These are phyloP conservation scores for Micromys minutus DNA, from an alignment of 2,113 vertebrate genomes.

Conservation along the genomic window DNA sequence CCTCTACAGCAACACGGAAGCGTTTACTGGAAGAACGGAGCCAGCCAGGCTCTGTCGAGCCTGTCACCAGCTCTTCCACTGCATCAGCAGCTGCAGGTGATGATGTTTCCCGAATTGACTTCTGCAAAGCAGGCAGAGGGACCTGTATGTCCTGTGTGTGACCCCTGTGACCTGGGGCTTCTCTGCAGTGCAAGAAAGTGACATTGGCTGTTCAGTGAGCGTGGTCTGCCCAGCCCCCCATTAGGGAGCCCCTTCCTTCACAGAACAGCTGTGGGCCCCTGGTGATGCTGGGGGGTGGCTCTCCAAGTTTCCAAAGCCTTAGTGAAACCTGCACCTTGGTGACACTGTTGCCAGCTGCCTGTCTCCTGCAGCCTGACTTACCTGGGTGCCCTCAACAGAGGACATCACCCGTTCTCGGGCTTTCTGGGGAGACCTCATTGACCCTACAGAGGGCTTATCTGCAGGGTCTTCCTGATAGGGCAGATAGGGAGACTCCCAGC, in stretches of 20 bases:
- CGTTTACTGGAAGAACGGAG: constrained; percentile 93
- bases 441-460: not conserved
- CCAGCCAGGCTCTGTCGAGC: constrained; percentile 82
- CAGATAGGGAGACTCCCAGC: fast-evolving
- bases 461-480: fast-evolving
- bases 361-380: fast-evolving
- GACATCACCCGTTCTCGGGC: not conserved
- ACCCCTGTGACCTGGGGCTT: not conserved
- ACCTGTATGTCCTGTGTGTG: not conserved
- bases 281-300: not conserved
- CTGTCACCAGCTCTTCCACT: constrained; percentile 84
- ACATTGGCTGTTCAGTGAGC: not conserved
- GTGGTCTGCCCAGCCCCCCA: not conserved
- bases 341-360: fast-evolving
- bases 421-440: not conserved
- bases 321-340: not conserved
- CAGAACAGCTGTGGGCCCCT: too few relatives aligned
- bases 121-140: too few relatives aligned
- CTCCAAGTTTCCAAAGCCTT: not conserved
- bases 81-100: constrained; percentile 89
- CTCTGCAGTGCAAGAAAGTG: not conserved
- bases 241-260: not conserved
- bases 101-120: fast-evolving
- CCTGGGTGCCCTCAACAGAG: not conserved
- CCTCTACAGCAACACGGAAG: constrained; percentile 95